A percentile compares a stretch with the other conserved stretches of the same genome.
These are phyloP conservation scores for Pemphigus obesinymphae DNA, from an alignment of 1,140 invertebrate species.

Conservation along the genomic window DNA sequence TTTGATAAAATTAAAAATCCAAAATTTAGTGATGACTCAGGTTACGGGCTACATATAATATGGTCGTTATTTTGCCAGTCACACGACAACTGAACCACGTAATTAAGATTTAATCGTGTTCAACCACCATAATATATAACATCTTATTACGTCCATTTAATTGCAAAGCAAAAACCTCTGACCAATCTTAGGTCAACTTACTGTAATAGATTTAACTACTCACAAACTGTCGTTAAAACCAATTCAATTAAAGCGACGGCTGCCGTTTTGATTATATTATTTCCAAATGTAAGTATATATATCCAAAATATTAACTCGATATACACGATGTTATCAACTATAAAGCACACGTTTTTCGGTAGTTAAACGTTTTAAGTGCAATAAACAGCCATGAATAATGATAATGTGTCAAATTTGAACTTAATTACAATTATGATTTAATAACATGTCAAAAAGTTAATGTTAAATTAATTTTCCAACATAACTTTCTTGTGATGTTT, in stretches of 20 bases:
- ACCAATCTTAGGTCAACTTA: neutral
- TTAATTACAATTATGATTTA: no score
- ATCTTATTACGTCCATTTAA: neutral
- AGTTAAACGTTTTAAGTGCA: no score
- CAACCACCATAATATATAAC: neutral
- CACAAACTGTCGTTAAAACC: neutral
- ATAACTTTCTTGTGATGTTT: no score
- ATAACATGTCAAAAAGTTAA: no score
- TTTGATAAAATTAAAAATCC: neutral
- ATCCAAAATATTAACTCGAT: no score
- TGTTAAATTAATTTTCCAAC: no score
- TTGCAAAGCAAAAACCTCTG: neutral
- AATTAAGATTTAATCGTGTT: slow-evolving; percentile 1
- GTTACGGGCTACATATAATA: neutral
- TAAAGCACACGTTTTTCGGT: no score
- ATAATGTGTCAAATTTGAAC: no score
- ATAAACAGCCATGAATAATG: no score
- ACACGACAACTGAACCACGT: neutral
- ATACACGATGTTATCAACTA: no score
- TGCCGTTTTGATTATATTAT: neutral
- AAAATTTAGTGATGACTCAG: neutral
- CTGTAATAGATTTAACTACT: neutral
- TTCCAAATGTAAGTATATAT: neutral
- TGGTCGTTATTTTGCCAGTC: neutral
- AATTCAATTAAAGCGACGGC: neutral